phyloP scores from a whole-genome alignment of 92 coral and sea anemone species.

The Porites divaricata region DNA sequence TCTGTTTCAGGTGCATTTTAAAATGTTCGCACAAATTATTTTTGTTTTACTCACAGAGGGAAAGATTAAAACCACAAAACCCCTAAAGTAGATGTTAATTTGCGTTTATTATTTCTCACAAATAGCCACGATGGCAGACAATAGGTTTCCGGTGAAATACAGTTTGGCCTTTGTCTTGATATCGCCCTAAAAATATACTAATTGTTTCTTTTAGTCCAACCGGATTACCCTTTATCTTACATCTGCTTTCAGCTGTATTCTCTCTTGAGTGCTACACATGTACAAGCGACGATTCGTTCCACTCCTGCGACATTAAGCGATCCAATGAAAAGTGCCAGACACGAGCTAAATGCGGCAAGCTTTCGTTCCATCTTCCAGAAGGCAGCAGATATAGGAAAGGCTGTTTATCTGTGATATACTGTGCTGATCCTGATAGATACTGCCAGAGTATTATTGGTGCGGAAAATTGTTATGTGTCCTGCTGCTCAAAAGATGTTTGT shows the following conservation, averaged over 20 bases:
- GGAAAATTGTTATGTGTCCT: constrained; percentile 4
- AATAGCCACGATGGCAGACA: not conserved
- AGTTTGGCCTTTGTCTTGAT: not conserved
- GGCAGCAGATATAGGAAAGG: constrained; percentile 52
- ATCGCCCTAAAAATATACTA: too few species aligned
- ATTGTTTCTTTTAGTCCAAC: too few species aligned
- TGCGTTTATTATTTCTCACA: not conserved
- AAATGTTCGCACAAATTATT: not conserved
- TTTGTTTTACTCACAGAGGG: not conserved
- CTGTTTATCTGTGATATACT: constrained; percentile 62
- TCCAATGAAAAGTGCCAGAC: constrained; percentile 26
- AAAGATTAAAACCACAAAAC: not conserved
- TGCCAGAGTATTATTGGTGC: constrained; percentile 40
- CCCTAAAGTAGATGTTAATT: not conserved
- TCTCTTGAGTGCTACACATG: constrained; percentile 34
- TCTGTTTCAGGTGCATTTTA: not conserved
- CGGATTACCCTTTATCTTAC: not conserved
- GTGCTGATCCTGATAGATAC: constrained; percentile 55
- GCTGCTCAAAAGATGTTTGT: constrained; percentile 33
- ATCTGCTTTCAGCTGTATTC: constrained; percentile 20
- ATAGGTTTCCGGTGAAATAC: not conserved
- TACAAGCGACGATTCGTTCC: constrained; percentile 33
- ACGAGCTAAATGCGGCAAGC: constrained; percentile 44
- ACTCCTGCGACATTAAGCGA: constrained; percentile 7
- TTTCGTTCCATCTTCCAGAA: constrained; percentile 42